phyloP scores from a whole-genome alignment of 2,888 invertebrate genomes.

The Drosophila subsilvestris region DNA sequence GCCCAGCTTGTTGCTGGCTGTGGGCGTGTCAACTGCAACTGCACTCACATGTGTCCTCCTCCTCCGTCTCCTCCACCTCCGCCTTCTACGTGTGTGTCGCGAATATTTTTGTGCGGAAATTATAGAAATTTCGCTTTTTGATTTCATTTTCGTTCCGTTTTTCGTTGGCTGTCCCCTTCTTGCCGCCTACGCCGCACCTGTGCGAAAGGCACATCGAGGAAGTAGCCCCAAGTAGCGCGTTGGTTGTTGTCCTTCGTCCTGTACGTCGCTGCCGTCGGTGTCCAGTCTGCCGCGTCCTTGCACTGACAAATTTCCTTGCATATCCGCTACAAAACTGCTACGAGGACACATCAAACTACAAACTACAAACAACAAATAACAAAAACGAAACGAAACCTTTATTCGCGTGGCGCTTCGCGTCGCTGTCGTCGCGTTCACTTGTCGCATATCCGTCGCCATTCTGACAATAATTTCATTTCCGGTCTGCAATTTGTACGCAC shows the following conservation, averaged over 20 bases:
- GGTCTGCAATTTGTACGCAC: conserved; percentile 50
- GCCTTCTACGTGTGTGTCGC: conserved; percentile 46
- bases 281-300: conserved; percentile 35
- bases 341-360: conserved; percentile 12
- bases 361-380: too few species aligned
- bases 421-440: conserved; percentile 52
- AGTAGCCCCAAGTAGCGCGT: conserved; percentile 12
- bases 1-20: conserved; percentile 68
- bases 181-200: conserved; percentile 31
- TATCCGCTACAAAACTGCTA: conserved; percentile 61
- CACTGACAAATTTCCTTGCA: conserved; percentile 74
- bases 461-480: conserved; percentile 71
- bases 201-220: conserved; percentile 32
- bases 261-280: conserved; percentile 50
- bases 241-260: conserved; percentile 8
- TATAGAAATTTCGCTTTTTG: conserved; percentile 79
- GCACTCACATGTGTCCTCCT: conserved; percentile 27
- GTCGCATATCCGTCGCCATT: conserved; percentile 67
- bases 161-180: conserved; percentile 45
- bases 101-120: conserved; percentile 79
- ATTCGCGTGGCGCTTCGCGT: conserved; percentile 62
- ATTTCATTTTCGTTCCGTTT: conserved; percentile 65
- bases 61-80: neutral
- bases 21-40: conserved; percentile 59
- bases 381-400: conserved; percentile 51